Evolutionary conservation across 1,140 invertebrate genomes (phyloP), one percentile per base, ranked within the genome.

Genomic region (Bombus waltoni): DNA sequence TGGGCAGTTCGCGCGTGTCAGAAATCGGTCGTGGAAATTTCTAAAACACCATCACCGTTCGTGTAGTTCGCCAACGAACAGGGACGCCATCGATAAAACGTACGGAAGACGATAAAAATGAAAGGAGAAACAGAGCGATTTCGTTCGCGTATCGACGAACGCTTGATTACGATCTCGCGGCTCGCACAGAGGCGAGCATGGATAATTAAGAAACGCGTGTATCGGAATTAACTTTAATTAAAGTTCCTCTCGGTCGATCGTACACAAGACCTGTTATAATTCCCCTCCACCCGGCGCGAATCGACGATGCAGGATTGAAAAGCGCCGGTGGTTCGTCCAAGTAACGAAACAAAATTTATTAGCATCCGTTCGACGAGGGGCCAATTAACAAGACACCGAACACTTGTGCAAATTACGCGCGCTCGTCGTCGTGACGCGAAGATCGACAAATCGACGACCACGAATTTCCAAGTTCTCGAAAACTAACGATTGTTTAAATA

Each of bases 391-490:
- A 71, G 88, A 80, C 83, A 88, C 57, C 68, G 86, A 84, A 91
- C 92, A 93, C 92, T 93, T 93, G 92, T 92, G 91, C 88, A 93
- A 93, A 93, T 88, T 40, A 40, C 11, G 28, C 8, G 13, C 13
- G 40, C 1, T n/a, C 38, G 11, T 1, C 28, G 25, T 35, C 18
- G 66, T 9, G 66, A 25, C 66, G 62, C 13, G 6, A 15, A 53
- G 62, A 66, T 62, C 68, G n/a, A 59, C n/a, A 22, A 11, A 8
- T 18, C 80, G 74, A 53, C 47, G 28, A 13, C 32, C 32, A 38
- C 59, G 35, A 87, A 87, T 89, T 87, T 68, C n/a, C 13, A 18
- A 32, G 72, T 79, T 62, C 73, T 81, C 32, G 44, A 38, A 22
- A 59, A 44, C 18, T 2, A 25, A n/a, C 53, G 53, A 44, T 75